Base-by-base conservation (phyloP, 2,888 invertebrate species). In the Gibbula magus region DNA sequence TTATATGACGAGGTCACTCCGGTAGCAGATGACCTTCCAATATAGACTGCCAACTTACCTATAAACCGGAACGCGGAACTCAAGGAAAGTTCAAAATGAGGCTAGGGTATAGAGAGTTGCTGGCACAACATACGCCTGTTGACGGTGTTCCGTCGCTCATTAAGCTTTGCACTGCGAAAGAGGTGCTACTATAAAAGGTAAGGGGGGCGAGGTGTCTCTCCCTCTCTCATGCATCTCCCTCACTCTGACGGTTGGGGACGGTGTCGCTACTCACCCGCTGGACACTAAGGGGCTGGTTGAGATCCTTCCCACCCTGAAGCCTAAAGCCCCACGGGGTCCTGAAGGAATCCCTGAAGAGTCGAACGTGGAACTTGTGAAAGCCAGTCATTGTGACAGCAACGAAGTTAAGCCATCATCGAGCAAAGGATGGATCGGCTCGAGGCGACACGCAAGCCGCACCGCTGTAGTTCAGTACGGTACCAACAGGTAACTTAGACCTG, bases 311-410 rank as follows among this genome's bases (percentile, higher is more conserved):
- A 70, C 93, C 93, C 86, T 93, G 92, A 77, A 93, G 87, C 32
- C 93, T 89, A 87, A 93, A 92, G 79, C 93, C 93, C 93, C 93
- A 93, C 75, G 92, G 91, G 79, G 92, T 92, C 79, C 87, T 87
- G 85, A 92, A 88, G 84, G 90, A 90, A 88, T 93, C 93, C 84
- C 93, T 86, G 83, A 86, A 89, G 77, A 93, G 88, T 79, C 89
- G 89, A 78, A 92, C 91, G 83, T 89, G 87, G 74, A 90, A 87
- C 81, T 90, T 51, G 52, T 32, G 82, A 73, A 83, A 79, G 70
- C 84, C 84, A 20, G 80, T 74, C 84, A 84, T 84, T 51, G 76
- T 83, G 53, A 32, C 75, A n/a, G 45, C 45, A 45, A 1, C 10
- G 10, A 45, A 45, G 45, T 45, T 76, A 67, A 67, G 73, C 74